Conservation (phyloP, 2,113 vertebrate species). For the Daubentonia madagascariensis region DNA sequence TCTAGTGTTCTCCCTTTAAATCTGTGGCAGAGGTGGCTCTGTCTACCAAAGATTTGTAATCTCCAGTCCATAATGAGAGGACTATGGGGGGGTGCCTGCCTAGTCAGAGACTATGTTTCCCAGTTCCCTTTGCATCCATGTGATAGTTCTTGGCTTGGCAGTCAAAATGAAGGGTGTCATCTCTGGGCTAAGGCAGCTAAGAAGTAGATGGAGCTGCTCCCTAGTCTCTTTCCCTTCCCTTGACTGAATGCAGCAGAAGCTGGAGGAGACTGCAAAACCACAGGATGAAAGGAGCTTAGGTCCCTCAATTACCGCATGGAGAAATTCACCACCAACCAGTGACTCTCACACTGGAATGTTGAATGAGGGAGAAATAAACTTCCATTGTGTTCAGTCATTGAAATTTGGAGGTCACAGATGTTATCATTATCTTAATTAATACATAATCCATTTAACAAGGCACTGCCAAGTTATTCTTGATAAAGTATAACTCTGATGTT, state of each 20-base stretch:
- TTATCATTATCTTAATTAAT: background rate
- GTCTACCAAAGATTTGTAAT: background rate
- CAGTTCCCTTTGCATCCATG: background rate
- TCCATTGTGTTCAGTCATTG: background rate
- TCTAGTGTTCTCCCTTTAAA: background rate
- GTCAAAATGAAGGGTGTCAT: background rate
- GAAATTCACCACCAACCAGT: background rate
- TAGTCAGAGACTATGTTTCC: background rate
- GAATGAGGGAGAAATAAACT: background rate
- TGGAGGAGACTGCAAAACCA: background rate
- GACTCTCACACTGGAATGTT: background rate
- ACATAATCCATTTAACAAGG: background rate
- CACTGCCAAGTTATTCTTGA: background rate
- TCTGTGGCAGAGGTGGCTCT: background rate
- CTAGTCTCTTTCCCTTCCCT: background rate
- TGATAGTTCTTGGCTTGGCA: background rate
- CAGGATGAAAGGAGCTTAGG: background rate
- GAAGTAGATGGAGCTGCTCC: background rate
- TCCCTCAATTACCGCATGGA: background rate
- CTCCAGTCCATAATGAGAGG: background rate
- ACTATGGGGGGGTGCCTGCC: background rate
- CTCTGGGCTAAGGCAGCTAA: background rate
- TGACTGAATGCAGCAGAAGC: background rate
- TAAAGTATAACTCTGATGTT: background rate
- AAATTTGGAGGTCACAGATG: background rate